Evolutionary conservation across 2,888 invertebrate genomes (phyloP).

Genomic region (Limnephilus marmoratus): DNA sequence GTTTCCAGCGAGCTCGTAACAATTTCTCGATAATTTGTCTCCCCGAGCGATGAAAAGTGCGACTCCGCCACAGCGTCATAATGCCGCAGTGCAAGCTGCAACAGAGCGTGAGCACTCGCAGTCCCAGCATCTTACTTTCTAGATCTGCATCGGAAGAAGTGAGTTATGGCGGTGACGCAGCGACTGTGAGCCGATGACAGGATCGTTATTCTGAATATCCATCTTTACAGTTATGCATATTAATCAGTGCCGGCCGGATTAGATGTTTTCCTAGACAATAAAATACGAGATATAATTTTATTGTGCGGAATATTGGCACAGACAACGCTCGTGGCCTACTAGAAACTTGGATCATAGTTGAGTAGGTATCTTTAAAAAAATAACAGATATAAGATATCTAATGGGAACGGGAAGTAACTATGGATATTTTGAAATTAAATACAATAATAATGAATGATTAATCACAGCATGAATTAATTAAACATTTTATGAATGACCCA

Average conservation of each 20-base stretch:
- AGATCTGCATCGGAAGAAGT: conserved; percentile 40
- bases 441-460: not conserved
- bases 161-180: conserved; percentile 48
- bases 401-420: not conserved
- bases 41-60: conserved; percentile 12
- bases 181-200: conserved; percentile 47
- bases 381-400: not conserved
- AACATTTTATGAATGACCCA: not conserved
- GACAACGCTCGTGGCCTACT: not conserved
- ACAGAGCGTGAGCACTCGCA: not conserved
- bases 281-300: conserved; percentile 25
- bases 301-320: not conserved
- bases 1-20: not conserved
- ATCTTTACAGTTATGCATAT: conserved; percentile 41
- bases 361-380: not conserved
- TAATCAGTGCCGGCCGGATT: conserved; percentile 24
- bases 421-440: not conserved
- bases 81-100: not conserved
- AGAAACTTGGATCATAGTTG: not conserved
- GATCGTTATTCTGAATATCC: conserved; percentile 37
- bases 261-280: conserved; percentile 22
- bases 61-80: not conserved
- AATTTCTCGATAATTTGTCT: conserved; percentile 10
- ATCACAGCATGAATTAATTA: not conserved
- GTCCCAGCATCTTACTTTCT: not conserved